phyloP scores from a whole-genome alignment of 1,140 invertebrate genomes.

The Spodoptera frugiperda region DNA sequence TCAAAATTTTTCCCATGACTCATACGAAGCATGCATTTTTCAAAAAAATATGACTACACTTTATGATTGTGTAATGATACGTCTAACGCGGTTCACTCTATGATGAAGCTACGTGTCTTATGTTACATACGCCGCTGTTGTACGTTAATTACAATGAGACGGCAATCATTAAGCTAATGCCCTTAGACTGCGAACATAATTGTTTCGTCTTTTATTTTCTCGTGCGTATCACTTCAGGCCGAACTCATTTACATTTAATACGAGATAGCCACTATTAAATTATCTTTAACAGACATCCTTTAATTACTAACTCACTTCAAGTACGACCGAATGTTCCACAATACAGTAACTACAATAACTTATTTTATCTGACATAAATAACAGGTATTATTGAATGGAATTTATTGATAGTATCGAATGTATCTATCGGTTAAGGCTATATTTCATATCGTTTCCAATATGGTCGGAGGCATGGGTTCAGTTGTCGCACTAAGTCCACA shows the following conservation, averaged over 20 bases:
- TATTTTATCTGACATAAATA: constrained; percentile 19
- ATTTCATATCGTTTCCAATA: constrained; percentile 34
- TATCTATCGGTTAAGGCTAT: constrained; percentile 17
- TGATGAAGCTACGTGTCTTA: constrained; percentile 55
- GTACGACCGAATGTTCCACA: constrained; percentile 46
- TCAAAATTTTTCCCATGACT: constrained; percentile 41
- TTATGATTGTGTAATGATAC: constrained; percentile 56
- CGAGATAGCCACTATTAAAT: constrained; percentile 7
- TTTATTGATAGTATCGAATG: constrained; percentile 20
- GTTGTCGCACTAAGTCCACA: constrained; percentile 31
- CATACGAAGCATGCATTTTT: constrained; percentile 33
- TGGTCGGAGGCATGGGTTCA: constrained; percentile 34
- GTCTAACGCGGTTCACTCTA: constrained; percentile 49
- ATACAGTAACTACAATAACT: constrained; percentile 37
- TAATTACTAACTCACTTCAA: constrained; percentile 6
- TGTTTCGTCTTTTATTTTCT: constrained; percentile 62
- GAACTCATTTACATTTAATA: constrained; percentile 33
- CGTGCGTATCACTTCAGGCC: constrained; percentile 22
- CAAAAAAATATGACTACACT: constrained; percentile 14
- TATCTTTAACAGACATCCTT: constrained; percentile 33
- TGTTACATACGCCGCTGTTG: constrained; percentile 48
- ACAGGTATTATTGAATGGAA: constrained; percentile 24
- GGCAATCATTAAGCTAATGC: constrained; percentile 70
- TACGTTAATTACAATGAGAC: constrained; percentile 60
- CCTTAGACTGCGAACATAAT: constrained; percentile 67